A percentile compares a stretch with the other conserved stretches of the same genome.
These are phyloP conservation scores for Nasonia giraulti DNA, from an alignment of 1,140 invertebrate genomes.

Conservation along the genomic window DNA sequence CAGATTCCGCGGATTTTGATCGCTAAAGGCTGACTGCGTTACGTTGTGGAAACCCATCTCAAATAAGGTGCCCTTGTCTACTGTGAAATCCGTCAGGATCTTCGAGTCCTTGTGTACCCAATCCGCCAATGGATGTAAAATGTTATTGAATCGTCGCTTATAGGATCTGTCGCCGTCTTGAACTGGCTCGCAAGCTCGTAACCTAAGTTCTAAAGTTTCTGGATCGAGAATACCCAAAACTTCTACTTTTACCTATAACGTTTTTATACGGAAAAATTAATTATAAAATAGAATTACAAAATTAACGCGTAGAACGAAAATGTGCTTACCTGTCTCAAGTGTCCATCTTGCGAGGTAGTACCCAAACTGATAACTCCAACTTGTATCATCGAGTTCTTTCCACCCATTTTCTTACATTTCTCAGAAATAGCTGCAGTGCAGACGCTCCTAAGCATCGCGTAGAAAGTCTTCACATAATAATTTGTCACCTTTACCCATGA, in stretches of 20 bases:
- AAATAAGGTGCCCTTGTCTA: slow-evolving; percentile 85
- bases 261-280: not conserved
- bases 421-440: slow-evolving; percentile 87
- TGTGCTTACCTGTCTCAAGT: slow-evolving; percentile 78
- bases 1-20: slow-evolving; percentile 76
- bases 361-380: slow-evolving; percentile 92
- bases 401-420: slow-evolving; percentile 82
- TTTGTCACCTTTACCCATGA: slow-evolving; percentile 91
- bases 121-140: slow-evolving; percentile 83
- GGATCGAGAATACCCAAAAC: slow-evolving; percentile 89
- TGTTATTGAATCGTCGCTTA: slow-evolving; percentile 82
- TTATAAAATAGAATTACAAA: not conserved
- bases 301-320: not conserved
- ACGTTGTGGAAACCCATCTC: slow-evolving; percentile 87
- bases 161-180: slow-evolving; percentile 85
- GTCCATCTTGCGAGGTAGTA: slow-evolving; percentile 88
- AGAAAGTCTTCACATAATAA: slow-evolving; percentile 85
- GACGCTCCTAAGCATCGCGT: slow-evolving; percentile 84
- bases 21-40: slow-evolving; percentile 78
- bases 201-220: slow-evolving; percentile 81
- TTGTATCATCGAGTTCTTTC: slow-evolving; percentile 74
- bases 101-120: slow-evolving; percentile 87
- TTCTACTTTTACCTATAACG: slow-evolving; percentile 84
- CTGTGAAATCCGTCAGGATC: slow-evolving; percentile 87
- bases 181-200: slow-evolving; percentile 87